phyloP scores from a whole-genome alignment of 2,113 vertebrate species.

The Pipra filicauda region DNA sequence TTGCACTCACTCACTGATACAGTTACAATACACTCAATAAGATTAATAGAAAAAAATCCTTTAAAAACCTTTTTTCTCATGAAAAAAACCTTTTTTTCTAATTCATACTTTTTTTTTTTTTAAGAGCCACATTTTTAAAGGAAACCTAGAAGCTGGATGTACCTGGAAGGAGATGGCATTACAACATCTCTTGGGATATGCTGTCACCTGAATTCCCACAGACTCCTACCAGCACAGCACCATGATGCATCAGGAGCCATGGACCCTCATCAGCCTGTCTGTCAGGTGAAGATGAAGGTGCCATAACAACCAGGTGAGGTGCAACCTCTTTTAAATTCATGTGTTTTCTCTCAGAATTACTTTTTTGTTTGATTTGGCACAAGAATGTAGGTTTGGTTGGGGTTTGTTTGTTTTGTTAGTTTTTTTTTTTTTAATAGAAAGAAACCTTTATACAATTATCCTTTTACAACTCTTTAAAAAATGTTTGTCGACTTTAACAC shows the following conservation, averaged over 20 bases:
- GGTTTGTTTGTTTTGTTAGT: neutral
- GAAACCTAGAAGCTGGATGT: neutral
- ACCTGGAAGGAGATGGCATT: neutral
- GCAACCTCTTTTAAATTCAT: neutral
- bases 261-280: neutral
- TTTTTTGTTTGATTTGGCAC: neutral
- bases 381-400: neutral
- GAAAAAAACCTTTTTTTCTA: neutral
- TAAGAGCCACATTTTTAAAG: neutral
- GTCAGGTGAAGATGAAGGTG: neutral
- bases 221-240: neutral
- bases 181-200: rapidly evolving
- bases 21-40: neutral
- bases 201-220: rapidly evolving
- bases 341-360: neutral
- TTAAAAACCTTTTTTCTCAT: neutral
- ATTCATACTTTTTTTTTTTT: neutral
- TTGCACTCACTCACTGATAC: neutral
- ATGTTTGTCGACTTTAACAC: neutral
- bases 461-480: neutral
- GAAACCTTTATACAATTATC: neutral
- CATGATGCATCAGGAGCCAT: neutral
- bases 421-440: neutral
- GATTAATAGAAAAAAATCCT: neutral
- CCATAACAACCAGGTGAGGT: neutral